Evolutionary conservation across 2,797 vertebrate genomes (phyloP), one percentile per base, ranked within the genome.

Genomic region (Bradypus variegatus): DNA sequence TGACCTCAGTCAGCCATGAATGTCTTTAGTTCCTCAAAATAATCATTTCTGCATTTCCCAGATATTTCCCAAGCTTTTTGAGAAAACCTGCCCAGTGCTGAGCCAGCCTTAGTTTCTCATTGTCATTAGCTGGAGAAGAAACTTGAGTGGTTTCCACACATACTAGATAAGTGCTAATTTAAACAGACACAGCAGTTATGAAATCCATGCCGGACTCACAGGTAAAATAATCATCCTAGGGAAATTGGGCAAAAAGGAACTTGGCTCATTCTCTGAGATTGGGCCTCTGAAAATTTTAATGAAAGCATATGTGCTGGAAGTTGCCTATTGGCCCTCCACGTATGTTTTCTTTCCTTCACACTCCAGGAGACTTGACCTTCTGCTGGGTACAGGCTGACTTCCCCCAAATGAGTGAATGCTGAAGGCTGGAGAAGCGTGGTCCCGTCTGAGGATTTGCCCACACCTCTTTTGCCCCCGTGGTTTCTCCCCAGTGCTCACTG

Each of bases 381-480:
- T 36, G 5, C 1, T 80, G 53, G 18, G 15, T 6, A 64, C 21
- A n/a, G 31, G 14, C 18, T 55, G 38, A 6, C 62, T 75, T 69
- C 12, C 48, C 45, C 6, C 29, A 33, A 41, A 38, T 31, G 70
- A 29, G 87, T 64, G 36, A 21, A 2, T 38, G 18, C 0, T 7
- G 73, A n/a, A 33, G 11, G 2, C 16, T 53, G 7, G 48, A 45
- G 70, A 58, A 72, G 45, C 25, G 38, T 62, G 27, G 36, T 23
- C 13, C 55, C 21, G 36, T 23, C 13, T 33, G 25, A 78, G 69
- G 41, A 12, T 75, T 36, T 23, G 29, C 3, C 1, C 4, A 45
- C 16, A 13, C 6, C 1, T 31, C 1, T 29, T 23, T 41, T 21
- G 9, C 2, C 29, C 1, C 21, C 36, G 21, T 9, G 5, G 2